Base-by-base conservation (phyloP, 2,797 vertebrate genomes). In the Cyprinella venusta region DNA sequence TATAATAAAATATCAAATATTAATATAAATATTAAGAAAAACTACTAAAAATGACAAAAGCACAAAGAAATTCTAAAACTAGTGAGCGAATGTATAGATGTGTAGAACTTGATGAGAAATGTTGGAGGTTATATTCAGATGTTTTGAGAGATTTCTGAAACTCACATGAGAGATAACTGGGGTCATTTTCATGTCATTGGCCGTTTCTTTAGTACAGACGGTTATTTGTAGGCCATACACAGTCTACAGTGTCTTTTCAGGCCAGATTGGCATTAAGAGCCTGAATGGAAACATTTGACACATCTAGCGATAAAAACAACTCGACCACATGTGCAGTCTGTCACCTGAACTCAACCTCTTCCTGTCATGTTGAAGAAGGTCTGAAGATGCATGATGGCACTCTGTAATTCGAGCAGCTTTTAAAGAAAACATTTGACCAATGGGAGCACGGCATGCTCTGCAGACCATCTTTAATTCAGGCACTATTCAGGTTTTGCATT, bases 401-500 rank as follows among this genome's bases (percentile, higher is more conserved):
- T 30, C 59, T 36, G 19, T 75, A 21, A 30, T 50, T 78, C 61
- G 36, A 36, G 38, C 26, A 12, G 70, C n/a, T 72, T 82, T 68
- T 67, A 67, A 50, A 82, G 80, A 56, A 82, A 54, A 82, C 80
- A 74, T 54, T 52, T 75, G 45, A 68, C 40, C 69, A 38, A 36
- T 72, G 33, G 4, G 18, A 72, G 16, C 71, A 33, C 36, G 45
- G 19, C 13, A 2, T 30, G 69, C 80, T 65, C 61, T n/a, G 54
- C 68, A 54, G 59, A 74, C 21, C 1, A 54, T 65, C 71, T 82
- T 48, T 68, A 67, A 76, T 68, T 54, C 63, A 82, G 71, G 67
- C 48, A 33, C 56, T 76, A 76, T 68, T 82, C 61, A 56, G 45
- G 36, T 81, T 76, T 56, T 33, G 24, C 71, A 82, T 82, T 82